Evolutionary conservation across 2,113 vertebrate species (phyloP).

Genomic region (Rhynchomys soricoides): DNA sequence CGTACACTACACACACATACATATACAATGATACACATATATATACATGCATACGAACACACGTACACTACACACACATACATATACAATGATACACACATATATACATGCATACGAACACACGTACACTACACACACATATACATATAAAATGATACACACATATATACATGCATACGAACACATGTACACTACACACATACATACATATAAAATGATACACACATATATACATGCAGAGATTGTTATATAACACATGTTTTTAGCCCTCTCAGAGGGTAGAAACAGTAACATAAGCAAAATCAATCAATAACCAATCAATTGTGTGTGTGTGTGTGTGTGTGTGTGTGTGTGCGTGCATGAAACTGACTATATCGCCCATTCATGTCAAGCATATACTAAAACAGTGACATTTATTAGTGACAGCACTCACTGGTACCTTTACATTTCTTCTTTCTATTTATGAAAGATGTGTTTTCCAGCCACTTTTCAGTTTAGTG

Average conservation of each 20-base stretch:
- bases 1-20: too few species aligned
- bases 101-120: neutral
- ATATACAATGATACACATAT: neutral
- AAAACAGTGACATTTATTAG: neutral
- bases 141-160: too few species aligned
- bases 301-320: neutral
- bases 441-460: neutral
- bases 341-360: neutral
- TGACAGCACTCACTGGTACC: neutral
- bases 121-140: neutral
- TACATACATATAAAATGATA: too few species aligned
- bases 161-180: neutral
- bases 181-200: neutral
- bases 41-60: too few species aligned
- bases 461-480: neutral
- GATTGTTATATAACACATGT: neutral
- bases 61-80: neutral
- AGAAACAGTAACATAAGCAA: neutral
- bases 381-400: neutral
- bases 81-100: neutral
- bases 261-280: neutral
- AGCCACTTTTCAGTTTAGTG: neutral
- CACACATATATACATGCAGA: neutral
- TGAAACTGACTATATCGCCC: neutral
- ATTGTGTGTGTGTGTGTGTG: fast-evolving